Percentiles rank a stretch among this genome's conserved stretches.
phyloP scores from a whole-genome alignment of 2,797 vertebrate species.

The Pachyuromys duprasi region DNA sequence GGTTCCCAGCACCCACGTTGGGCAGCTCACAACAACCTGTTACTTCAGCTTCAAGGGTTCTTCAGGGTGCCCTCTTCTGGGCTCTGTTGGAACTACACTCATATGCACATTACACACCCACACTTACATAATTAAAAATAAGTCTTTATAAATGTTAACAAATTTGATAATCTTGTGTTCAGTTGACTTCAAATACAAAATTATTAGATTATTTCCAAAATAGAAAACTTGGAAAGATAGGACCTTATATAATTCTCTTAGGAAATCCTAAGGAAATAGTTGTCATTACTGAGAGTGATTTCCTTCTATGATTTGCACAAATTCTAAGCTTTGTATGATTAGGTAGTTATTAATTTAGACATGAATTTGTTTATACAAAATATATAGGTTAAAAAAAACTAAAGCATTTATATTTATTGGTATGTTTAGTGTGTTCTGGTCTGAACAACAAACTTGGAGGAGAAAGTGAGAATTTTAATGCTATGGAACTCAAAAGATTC shows the following conservation, averaged over 20 bases:
- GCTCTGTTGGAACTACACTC: not conserved
- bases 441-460: conserved; percentile 44
- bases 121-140: not conserved
- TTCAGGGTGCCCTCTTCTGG: not conserved
- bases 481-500: not conserved
- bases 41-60: not conserved
- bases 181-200: conserved; percentile 68
- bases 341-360: conserved; percentile 17
- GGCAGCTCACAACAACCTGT: not conserved
- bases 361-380: conserved; percentile 51
- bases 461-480: conserved; percentile 11
- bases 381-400: not conserved
- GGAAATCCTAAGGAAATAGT: conserved; percentile 60
- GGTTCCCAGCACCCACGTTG: not conserved
- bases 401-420: conserved; percentile 37
- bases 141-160: conserved; percentile 37
- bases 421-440: conserved; percentile 27
- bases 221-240: conserved; percentile 42
- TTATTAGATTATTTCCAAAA: conserved; percentile 62
- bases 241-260: conserved; percentile 22
- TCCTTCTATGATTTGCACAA: conserved; percentile 57
- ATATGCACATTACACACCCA: not conserved
- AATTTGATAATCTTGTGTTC: conserved; percentile 29
- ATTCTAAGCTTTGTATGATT: conserved; percentile 45
- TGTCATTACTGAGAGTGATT: not conserved